Conservation (phyloP, 2,888 invertebrate species). For the Julus scanicus region DNA sequence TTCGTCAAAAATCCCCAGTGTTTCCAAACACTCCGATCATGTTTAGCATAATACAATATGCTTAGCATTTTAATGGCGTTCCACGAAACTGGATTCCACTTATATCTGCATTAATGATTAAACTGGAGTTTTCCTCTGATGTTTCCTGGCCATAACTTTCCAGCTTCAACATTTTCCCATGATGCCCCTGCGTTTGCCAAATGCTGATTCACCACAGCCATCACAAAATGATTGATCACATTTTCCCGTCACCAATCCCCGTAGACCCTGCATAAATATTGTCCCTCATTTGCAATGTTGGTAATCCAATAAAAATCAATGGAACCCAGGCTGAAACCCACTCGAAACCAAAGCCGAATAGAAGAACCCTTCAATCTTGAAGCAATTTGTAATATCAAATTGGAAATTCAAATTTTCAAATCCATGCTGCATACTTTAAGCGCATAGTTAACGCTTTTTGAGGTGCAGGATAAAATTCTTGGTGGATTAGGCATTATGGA, state of each 20-base stretch:
- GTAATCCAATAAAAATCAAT: conserved; percentile 48
- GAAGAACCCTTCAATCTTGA: background rate
- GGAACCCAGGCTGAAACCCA: conserved; percentile 29
- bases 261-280: conserved; percentile 19
- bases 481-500: background rate
- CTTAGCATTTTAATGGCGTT: background rate
- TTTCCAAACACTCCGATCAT: too few relatives aligned
- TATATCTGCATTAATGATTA: background rate
- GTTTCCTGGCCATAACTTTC: background rate
- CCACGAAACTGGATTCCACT: background rate
- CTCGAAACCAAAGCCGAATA: background rate
- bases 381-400: background rate
- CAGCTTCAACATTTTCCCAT: background rate
- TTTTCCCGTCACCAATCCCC: conserved; percentile 50
- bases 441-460: conserved; percentile 13
- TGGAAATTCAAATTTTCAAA: conserved; percentile 38
- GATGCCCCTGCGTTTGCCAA: background rate
- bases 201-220: conserved; percentile 29
- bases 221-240: conserved; percentile 43
- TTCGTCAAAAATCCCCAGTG: too few relatives aligned
- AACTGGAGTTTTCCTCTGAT: background rate
- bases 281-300: conserved; percentile 48
- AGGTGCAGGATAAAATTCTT: conserved; percentile 10
- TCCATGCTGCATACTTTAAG: background rate
- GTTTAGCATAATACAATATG: background rate